Base-by-base conservation (phyloP, 30 jellyfish, hydroid and myxozoan species). In the Catostylus mosaicus region DNA sequence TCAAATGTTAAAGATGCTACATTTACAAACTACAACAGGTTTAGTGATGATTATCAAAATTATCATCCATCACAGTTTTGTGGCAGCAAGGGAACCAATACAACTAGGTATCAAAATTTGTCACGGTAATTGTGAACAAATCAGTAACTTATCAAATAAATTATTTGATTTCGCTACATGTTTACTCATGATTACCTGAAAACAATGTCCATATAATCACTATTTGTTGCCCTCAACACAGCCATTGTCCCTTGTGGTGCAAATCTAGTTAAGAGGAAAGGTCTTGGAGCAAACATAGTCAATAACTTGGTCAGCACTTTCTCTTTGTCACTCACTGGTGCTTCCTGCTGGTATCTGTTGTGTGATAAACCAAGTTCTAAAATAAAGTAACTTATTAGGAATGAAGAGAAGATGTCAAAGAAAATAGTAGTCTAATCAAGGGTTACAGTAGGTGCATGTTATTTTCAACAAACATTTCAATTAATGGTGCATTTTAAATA, bases 201-300 rank as follows among this genome's bases (percentile, higher is more conserved):
- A 60, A 59, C 73, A 30, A 91, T 80, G 57, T 85, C 96, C 31
- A 43, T 24, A 67, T 63, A 74, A 29, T 84, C 84, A 10, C 71
- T 73, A 57, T 46, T 74, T 26, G 38, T 11, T 5, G 95, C 98
- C n/a, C 94, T 80, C 23, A 91, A 62, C 60, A 91, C 83, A 24
- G 98, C 98, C 71, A 85, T 86, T 43, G 95, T 57, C 7, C 98
- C 98, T 57, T 80, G 86, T 54, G 98, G 98, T 29, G 79, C 95
- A 85, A 91, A 91, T 30, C 98, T 66, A 61, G 61, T 80, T 19
- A 56, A 70, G 37, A 91, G 32, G 66, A 91, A 91, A 7, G 98
- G 96, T 36, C 87, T 71, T 30, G 94, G 94, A 40, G 76, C 91
- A 69, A 91, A 77, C 96, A 91, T 85, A 32, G 91, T 65, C 75